Evolutionary conservation across 2,113 vertebrate genomes (phyloP), one percentile per base, ranked within the genome.

Genomic region (Oreotrochilus melanogaster): DNA sequence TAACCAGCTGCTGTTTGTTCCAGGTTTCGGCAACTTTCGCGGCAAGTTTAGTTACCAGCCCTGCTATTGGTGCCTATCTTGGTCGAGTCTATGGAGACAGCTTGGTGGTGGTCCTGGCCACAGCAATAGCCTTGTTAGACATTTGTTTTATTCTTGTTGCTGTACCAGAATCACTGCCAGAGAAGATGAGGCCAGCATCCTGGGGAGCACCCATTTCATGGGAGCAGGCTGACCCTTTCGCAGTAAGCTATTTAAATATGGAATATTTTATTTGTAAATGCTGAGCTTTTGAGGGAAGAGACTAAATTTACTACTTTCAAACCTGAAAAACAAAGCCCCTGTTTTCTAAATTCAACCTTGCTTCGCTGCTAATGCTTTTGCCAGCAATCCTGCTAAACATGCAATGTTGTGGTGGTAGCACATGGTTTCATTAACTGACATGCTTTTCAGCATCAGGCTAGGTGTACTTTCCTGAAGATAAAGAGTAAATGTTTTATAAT

Each of bases 221-320:
- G 99, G 99, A 99, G 43, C 99, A 99, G 95, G 99, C 99, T 10
- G 99, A 99, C 90, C 99, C 99, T 23, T 99, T 99, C 91, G 98
- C 99, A 33, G 99, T 99, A 97, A 98, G 98, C 94, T 30, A 11
- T 42, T 89, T 42, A 28, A 66, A 43, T 7, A 2, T 14, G 67
- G 47, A 18, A 2, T 60, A 2, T 54, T 73, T 19, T 30, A 21
- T 1, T 28, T 75, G 35, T 16, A 35, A n/a, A n/a, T 5, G 8
- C 19, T 25, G 58, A 47, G 25, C 35, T 93, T 82, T 47, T 24
- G 45, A 51, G 54, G n/a, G 23, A 79, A 60, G 25, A 42, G n/a
- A 14, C 8, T 18, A 43, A 30, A 30, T 66, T 79, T 70, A 15
- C 18, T 22, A 0, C 3, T 43, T 48, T 82, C 31, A 45, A 21